phyloP scores from a whole-genome alignment of 2,888 invertebrate species.

The Patella depressa region DNA sequence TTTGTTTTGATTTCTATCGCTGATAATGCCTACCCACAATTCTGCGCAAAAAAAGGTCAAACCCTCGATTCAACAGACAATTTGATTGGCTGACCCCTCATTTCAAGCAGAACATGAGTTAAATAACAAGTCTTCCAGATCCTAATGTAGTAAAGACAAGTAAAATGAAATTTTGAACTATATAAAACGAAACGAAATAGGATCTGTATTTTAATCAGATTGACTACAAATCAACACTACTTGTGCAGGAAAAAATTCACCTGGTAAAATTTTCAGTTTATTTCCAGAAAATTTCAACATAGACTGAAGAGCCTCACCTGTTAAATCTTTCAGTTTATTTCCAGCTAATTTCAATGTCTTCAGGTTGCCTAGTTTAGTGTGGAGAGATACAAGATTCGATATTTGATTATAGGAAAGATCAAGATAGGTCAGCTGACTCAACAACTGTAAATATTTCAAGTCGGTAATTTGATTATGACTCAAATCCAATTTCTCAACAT shows the following conservation, averaged over 20 bases:
- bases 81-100: no score
- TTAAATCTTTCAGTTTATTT: slow-evolving; percentile 78
- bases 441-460: slow-evolving; percentile 82
- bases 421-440: slow-evolving; percentile 83
- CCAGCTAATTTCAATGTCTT: slow-evolving; percentile 87
- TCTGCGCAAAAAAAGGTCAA: no score
- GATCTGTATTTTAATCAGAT: no score
- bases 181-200: no score
- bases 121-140: no score
- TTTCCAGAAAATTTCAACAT: slow-evolving; percentile 87
- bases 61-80: no score
- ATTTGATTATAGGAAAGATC: slow-evolving; percentile 87
- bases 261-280: slow-evolving; percentile 75
- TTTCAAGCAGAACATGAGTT: no score
- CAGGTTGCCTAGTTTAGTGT: slow-evolving; percentile 89
- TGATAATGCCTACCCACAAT: no score
- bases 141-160: no score
- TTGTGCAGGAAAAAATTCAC: slow-evolving; percentile 40
- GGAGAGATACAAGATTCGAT: slow-evolving; percentile 77
- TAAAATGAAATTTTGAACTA: no score
- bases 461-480: slow-evolving; percentile 84
- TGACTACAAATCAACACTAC: no score
- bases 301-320: slow-evolving; percentile 50
- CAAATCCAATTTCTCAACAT: slow-evolving; percentile 79
- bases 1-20: no score